Conservation (phyloP, 2,113 vertebrate genomes). For the Pelecanoides urinatrix region DNA sequence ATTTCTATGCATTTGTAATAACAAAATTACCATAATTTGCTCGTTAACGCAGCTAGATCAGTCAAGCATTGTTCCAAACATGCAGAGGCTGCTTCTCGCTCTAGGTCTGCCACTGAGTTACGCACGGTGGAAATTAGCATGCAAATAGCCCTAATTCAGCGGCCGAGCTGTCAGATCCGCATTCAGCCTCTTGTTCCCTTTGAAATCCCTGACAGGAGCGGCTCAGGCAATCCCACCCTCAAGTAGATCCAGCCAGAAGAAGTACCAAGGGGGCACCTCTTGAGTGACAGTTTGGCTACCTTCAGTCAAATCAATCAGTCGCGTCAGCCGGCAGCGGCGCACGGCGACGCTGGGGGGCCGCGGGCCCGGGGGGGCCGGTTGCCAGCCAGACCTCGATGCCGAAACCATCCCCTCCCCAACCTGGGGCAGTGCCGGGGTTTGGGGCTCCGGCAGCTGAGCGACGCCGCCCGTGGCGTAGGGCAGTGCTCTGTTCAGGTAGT, state of each 20-base stretch:
- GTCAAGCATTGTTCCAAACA: conserved; percentile 84
- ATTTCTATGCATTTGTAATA: conserved; percentile 90
- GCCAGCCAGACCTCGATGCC: neutral
- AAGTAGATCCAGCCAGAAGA: conserved; percentile 72
- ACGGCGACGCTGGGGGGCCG: neutral
- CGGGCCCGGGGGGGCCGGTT: neutral
- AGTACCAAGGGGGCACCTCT: conserved; percentile 75
- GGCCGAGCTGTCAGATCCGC: conserved; percentile 79
- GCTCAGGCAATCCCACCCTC: conserved; percentile 73
- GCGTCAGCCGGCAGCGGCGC: neutral
- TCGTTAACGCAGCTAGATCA: conserved; percentile 85
- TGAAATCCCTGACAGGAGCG: conserved; percentile 81
- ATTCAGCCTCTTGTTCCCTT: conserved; percentile 72
- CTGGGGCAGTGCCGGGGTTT: no score
- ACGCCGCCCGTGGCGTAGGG: neutral
- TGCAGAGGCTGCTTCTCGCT: conserved; percentile 65
- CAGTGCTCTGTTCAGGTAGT: neutral
- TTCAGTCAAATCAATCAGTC: conserved; percentile 67
- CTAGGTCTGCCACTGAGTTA: conserved; percentile 78
- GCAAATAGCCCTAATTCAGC: conserved; percentile 84
- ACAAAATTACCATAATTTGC: conserved; percentile 89
- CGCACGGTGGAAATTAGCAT: conserved; percentile 83
- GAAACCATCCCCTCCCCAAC: neutral
- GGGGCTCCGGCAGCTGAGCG: neutral
- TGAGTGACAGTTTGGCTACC: conserved; percentile 80